Base-by-base conservation (phyloP, 2,797 vertebrate genomes). In the Catamblyrhynchus diadema region DNA sequence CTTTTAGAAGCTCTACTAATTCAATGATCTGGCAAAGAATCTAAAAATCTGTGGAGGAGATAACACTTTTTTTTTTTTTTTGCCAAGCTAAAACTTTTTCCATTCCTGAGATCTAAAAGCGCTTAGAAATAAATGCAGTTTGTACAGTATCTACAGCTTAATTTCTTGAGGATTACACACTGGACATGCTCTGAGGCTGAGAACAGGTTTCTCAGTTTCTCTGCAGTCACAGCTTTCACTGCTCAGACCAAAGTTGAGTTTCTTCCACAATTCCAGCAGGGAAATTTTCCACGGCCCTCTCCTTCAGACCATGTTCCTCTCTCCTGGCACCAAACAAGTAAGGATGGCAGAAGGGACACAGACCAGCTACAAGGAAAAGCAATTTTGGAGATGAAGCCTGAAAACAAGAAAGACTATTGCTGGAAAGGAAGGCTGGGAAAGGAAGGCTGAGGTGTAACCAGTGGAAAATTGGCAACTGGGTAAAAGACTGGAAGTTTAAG, bases 161-260 rank as follows among this genome's bases (percentile, higher is more conserved):
- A 82, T 92, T 94, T 92, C 84, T 88, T 71, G 65, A 85, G 75
- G 81, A 92, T 94, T 95, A 92, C 15, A 51, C 35, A 64, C 56
- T 91, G 91, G 75, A 91, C 67, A 37, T 57, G 74, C 67, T 92
- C 64, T 42, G 57, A 94, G 64, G 44, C 60, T 0, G 2, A 91
- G 84, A 87, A 94, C 11, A 91, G 28, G 69, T 0, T 71, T 82
- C 78, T 45, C 56, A 27, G 69, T 0, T 71, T 82, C 78, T 45
- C 56, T 78, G 56, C 50, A 93, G 79, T 74, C 67, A 87, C 54
- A 67, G 84, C 44, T 85, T 69, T 44, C 44, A 48, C 60, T 50
- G 22, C 64, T 78, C 61, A 47, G 64, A 94, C 45, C 39, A 65
- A 82, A 67, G 41, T 3, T 56, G n/a, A 17, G 61, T 48, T 72